A percentile compares a stretch with the other conserved stretches of the same genome.
These are phyloP conservation scores for Rallus limicola DNA, from an alignment of 2,113 vertebrate species.

Conservation along the genomic window DNA sequence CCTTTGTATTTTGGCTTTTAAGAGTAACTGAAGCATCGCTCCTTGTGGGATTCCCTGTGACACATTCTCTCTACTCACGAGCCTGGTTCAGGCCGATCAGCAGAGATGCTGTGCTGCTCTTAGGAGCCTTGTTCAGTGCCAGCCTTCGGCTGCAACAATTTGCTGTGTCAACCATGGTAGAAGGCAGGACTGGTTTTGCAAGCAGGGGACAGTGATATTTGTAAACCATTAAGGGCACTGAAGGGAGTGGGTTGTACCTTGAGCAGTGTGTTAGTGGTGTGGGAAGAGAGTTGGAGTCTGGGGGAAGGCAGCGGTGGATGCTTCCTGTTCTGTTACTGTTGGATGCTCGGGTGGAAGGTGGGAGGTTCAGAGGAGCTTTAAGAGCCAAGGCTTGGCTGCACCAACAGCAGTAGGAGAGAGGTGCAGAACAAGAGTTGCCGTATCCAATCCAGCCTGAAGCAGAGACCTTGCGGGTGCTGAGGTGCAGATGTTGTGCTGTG, in stretches of 20 bases:
- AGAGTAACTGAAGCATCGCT: background rate
- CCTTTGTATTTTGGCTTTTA: background rate
- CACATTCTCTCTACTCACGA: background rate
- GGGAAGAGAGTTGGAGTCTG: background rate
- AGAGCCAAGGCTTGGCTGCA: background rate
- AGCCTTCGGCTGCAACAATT: background rate
- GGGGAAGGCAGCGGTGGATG: background rate
- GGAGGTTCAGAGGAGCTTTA: background rate
- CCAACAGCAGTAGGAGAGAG: background rate
- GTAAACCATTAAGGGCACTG: background rate
- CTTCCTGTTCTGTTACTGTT: background rate
- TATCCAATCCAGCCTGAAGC: background rate
- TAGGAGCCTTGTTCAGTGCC: background rate
- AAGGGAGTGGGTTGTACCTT: background rate
- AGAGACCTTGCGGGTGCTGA: background rate
- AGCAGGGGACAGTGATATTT: background rate
- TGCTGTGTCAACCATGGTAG: background rate
- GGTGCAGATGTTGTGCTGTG: background rate
- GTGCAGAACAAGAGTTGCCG: background rate
- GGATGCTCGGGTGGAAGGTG: background rate
- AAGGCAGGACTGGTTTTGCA: background rate
- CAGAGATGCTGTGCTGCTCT: background rate
- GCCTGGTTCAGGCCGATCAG: background rate
- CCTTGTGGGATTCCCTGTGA: background rate
- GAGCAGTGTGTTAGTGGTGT: background rate